Base-by-base conservation (phyloP, 2,888 invertebrate species). In the Automeris io region DNA sequence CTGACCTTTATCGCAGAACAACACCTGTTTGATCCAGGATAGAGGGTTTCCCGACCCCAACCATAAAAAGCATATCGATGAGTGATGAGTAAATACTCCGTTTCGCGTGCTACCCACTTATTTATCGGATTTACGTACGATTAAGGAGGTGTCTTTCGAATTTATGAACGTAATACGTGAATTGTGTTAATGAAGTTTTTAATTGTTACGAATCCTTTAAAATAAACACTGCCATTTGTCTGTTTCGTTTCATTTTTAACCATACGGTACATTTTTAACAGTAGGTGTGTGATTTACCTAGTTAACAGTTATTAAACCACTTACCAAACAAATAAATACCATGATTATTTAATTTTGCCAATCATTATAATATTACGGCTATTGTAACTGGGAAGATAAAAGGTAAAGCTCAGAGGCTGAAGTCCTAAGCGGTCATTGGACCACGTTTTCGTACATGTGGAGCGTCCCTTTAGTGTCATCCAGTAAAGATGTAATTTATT, bases 1-100 rank as follows among this genome's bases (percentile, higher is more conserved):
- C 88, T 26, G 90, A 90, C 51, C 83, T 88, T 1, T 82, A 89
- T 49, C 75, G 89, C 41, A 80, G 90, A 62, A 90, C 90, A 46
- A 90, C 90, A 31, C 90, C 90, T 25, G 90, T 90, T 60, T 85
- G 83, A 85, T 76, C 73, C 61, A 52, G 45, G 45, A 54, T 53
- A 43, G 56, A 59, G 70, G 74, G 68, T 49, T 55, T 40, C 45
- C 38, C 51, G 50, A 51, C 54, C 65, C 61, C 54, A 62, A 64
- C 58, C 61, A 67, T 68, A 66, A n/a, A n/a, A 81, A 82, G 81
- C 85, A 85, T 85, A 85, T 86, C 85, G 74, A 72, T 66, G 73
- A 81, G 78, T 82, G 79, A 79, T 78, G 74, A 75, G 69, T 73
- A 75, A 70, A 66, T 60, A 63, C 68, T 61, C 57, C 67, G 57